Conservation (phyloP, 1,140 invertebrate genomes). For the Nasonia giraulti region DNA sequence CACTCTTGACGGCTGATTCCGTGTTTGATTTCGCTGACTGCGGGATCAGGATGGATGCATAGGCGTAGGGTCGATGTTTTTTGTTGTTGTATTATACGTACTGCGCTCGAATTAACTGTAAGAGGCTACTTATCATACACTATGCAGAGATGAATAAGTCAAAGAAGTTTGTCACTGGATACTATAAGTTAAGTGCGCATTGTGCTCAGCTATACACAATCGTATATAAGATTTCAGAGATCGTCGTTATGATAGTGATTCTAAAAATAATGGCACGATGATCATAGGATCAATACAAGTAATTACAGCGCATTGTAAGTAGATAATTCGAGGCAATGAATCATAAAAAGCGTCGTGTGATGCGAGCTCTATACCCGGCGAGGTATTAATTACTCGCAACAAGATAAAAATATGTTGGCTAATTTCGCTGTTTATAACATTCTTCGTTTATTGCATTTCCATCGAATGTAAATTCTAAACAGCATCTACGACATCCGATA, state of each 20-base stretch:
- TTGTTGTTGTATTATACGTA: no score
- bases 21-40: background rate
- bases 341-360: background rate
- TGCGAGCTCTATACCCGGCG: background rate
- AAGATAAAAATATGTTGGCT: background rate
- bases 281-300: background rate
- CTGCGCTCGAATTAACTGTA: no score
- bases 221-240: background rate
- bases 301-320: slow-evolving; percentile 5
- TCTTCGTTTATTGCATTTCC: background rate
- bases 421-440: background rate
- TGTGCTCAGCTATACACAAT: no score
- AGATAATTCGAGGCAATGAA: background rate
- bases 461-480: no score
- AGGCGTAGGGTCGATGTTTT: background rate
- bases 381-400: background rate
- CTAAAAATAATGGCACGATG: background rate
- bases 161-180: no score
- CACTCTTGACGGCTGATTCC: background rate
- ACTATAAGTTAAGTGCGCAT: no score
- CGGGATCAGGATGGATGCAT: background rate
- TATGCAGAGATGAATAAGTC: no score
- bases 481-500: no score
- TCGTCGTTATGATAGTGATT: background rate
- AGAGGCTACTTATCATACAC: no score